Conservation (phyloP, 92 coral and sea anemone species). For the Anthopleura xanthogrammica region DNA sequence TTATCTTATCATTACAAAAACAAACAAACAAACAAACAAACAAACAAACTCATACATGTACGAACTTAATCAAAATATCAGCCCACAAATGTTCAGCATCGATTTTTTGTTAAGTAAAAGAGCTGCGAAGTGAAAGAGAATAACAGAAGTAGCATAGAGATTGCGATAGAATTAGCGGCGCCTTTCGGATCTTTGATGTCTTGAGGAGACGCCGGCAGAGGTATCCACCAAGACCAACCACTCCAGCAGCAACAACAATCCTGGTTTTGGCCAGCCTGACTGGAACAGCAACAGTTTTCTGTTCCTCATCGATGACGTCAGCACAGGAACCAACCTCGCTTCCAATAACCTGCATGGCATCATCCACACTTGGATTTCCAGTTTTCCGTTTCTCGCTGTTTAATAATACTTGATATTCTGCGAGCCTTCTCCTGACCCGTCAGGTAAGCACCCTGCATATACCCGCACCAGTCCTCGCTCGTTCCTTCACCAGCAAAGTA, state of each 20-base stretch:
- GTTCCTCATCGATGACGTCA: too few species aligned
- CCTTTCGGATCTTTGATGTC: neutral
- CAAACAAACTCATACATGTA: too few species aligned
- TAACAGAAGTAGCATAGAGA: neutral
- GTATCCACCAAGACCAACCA: too few species aligned
- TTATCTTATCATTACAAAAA: too few species aligned
- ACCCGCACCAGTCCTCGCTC: conserved; percentile 57
- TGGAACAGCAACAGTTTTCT: too few species aligned
- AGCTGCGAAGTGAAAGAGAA: neutral
- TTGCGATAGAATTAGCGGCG: neutral
- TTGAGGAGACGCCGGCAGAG: too few species aligned
- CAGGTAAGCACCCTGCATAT: conserved; percentile 58
- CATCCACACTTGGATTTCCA: too few species aligned
- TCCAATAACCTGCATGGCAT: too few species aligned
- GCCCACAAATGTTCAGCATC: neutral
- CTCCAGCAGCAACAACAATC: too few species aligned
- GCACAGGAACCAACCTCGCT: too few species aligned
- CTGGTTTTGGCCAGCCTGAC: too few species aligned
- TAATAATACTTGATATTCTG: neutral
- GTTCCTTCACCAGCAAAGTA: conserved; percentile 64
- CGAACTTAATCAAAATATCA: neutral
- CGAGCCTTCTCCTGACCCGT: conserved; percentile 39
- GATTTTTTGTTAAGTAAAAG: neutral
- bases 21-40: too few species aligned
- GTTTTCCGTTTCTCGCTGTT: neutral